Evolutionary conservation across 2,797 vertebrate species (phyloP), one percentile per base, ranked within the genome.

Genomic region (Microctenopoma stevenorrisi): DNA sequence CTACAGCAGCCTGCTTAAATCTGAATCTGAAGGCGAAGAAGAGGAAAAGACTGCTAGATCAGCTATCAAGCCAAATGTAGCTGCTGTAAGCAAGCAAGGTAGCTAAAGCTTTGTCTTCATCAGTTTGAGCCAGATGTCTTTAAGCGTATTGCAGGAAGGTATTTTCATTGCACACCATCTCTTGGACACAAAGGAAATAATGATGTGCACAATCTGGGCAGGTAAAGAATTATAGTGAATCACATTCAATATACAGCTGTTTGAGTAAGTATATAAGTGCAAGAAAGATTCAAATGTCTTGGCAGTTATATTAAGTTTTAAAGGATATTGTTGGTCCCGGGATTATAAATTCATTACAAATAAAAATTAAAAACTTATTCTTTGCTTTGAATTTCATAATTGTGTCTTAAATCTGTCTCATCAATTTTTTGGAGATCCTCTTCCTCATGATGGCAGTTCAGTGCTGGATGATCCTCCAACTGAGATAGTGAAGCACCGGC

Each of bases 1-100:
- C 56, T 98, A 96, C 91, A 95, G 95, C 87, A 93, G 93, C 83
- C 92, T 98, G 74, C 94, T 97, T 46, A 95, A 94, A 71, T 94
- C 91, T 0, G 95, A 96, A 40, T 91, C 90, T 9, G 94, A 95
- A 5, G 86, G 88, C 0, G 95, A 96, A 14, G 70, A 61, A 2
- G 74, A 61, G 10, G 48, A 79, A 76, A 91, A 47, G 78, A 75
- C 11, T 3, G 55, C 52, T 75, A 86, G 79, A 61, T 40, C 26
- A 0, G 7, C 73, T 16, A 61, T 38, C 38, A 90, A 83, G 74
- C 25, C 56, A 55, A 52, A 71, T 49, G 16, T 40, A 38, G 51
- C 71, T 18, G 42, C 64, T 57, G 12, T 52, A 10, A 63, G 42
- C 40, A 87, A 60, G 54, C 81, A 76, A 87, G 89, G 89, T 91